These are phyloP conservation scores for Andrena flavipes DNA, from an alignment of 2,888 invertebrate species.

Conservation along the genomic window DNA sequence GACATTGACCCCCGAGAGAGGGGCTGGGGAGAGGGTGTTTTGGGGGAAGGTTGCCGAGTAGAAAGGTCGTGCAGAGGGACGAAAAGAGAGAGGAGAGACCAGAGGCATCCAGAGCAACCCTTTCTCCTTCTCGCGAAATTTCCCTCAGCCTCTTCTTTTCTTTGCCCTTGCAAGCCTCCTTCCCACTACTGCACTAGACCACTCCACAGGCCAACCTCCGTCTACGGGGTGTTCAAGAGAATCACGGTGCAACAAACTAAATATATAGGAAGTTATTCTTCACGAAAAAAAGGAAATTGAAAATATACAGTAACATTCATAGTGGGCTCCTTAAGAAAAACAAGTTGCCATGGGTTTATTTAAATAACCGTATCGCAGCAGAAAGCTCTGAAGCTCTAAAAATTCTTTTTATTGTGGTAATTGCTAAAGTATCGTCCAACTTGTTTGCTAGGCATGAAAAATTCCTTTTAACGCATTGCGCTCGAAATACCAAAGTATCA, in stretches of 20 bases:
- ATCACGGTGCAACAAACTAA: background rate
- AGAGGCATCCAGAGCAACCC: conserved; percentile 61
- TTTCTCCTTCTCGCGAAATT: conserved; percentile 52
- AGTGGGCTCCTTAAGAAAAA: too few relatives aligned
- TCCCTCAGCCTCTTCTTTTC: conserved; percentile 41
- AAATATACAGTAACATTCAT: too few relatives aligned
- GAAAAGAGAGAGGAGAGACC: conserved; percentile 53
- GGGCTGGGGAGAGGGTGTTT: conserved; percentile 45
- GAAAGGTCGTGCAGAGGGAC: conserved; percentile 52
- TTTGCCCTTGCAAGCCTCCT: conserved; percentile 58
- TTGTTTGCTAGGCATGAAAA: too few relatives aligned
- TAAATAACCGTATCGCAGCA: too few relatives aligned
- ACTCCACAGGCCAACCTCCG: conserved; percentile 51
- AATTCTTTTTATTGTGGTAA: too few relatives aligned
- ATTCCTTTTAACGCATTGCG: too few relatives aligned
- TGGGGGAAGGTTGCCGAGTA: conserved; percentile 61
- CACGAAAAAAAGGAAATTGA: background rate
- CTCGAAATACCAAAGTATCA: too few relatives aligned
- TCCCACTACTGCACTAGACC: conserved; percentile 61
- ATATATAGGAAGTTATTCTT: background rate
- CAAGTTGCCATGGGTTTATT: too few relatives aligned
- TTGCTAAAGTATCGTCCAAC: too few relatives aligned
- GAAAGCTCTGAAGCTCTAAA: too few relatives aligned
- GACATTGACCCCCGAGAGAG: conserved; percentile 67
- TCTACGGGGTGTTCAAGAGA: conserved; percentile 2